Percentiles rank a stretch among this genome's conserved stretches.
Conservation (phyloP, 53 echinoderm and acorn worm genomes). For the Paelopatides confundens region DNA sequence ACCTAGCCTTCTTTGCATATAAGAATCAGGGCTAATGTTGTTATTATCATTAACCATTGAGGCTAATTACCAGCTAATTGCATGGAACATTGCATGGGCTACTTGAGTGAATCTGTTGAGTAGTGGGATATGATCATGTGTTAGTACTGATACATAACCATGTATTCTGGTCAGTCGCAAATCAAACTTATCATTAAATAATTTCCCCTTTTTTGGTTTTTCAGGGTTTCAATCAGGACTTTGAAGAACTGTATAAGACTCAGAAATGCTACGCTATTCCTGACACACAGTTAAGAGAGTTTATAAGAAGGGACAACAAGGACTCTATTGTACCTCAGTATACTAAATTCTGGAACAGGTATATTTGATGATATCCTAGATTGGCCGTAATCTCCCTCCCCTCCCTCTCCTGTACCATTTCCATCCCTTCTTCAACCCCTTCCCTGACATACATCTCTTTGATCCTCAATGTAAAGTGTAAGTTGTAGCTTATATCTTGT, state of each 20-base stretch:
- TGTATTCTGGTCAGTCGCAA: too few species aligned
- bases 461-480: too few species aligned
- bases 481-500: too few species aligned
- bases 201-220: background rate
- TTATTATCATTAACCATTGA: too few species aligned
- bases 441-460: background rate
- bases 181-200: background rate
- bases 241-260: conserved; percentile 88
- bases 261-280: conserved; percentile 91
- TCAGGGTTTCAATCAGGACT: conserved; percentile 95
- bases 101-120: too few species aligned
- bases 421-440: background rate
- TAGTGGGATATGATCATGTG: too few species aligned
- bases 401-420: too few species aligned
- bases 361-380: background rate
- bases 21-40: too few species aligned
- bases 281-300: conserved; percentile 73
- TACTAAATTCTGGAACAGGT: conserved; percentile 90
- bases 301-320: conserved; percentile 84
- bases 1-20: too few species aligned
- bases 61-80: background rate
- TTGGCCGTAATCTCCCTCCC: too few species aligned
- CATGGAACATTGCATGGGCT: too few species aligned
- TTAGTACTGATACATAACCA: too few species aligned
- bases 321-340: conserved; percentile 80